Conservation (phyloP, 2,888 invertebrate species). For the Pheosia gnoma region DNA sequence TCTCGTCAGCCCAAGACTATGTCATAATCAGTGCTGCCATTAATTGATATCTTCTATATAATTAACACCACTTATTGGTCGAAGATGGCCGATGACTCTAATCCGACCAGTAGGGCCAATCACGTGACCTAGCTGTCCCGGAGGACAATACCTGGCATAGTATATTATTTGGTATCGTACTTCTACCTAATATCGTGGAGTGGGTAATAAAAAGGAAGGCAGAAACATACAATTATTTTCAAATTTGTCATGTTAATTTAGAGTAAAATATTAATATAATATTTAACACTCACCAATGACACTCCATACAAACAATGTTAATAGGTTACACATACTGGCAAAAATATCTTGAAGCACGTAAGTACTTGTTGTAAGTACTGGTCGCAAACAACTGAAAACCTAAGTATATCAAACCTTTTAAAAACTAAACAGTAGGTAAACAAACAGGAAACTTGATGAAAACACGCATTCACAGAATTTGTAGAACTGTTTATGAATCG, state of each 20-base stretch:
- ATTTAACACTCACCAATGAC: conserved; percentile 3
- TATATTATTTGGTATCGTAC: too few relatives aligned
- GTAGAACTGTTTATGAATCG: neutral
- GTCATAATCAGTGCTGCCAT: too few relatives aligned
- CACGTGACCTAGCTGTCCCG: too few relatives aligned
- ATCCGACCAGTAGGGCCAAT: too few relatives aligned
- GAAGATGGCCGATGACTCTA: too few relatives aligned
- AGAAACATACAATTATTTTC: neutral
- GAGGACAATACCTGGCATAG: too few relatives aligned
- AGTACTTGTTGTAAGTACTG: neutral
- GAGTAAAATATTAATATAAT: neutral
- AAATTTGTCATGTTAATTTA: neutral
- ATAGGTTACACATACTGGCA: neutral
- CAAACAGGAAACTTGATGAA: conserved; percentile 10
- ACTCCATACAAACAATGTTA: conserved; percentile 3
- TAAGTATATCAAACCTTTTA: too few relatives aligned
- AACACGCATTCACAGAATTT: conserved; percentile 6
- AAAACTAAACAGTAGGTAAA: neutral
- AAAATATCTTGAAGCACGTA: neutral
- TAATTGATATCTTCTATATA: too few relatives aligned
- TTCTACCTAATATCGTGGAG: too few relatives aligned
- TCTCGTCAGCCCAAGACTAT: too few relatives aligned
- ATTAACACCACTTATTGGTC: too few relatives aligned
- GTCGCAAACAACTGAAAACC: neutral
- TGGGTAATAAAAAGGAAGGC: too few relatives aligned